A percentile compares a stretch with the other conserved stretches of the same genome.
phyloP scores from a whole-genome alignment of 2,888 invertebrate genomes.

The Palloptera scutellata region DNA sequence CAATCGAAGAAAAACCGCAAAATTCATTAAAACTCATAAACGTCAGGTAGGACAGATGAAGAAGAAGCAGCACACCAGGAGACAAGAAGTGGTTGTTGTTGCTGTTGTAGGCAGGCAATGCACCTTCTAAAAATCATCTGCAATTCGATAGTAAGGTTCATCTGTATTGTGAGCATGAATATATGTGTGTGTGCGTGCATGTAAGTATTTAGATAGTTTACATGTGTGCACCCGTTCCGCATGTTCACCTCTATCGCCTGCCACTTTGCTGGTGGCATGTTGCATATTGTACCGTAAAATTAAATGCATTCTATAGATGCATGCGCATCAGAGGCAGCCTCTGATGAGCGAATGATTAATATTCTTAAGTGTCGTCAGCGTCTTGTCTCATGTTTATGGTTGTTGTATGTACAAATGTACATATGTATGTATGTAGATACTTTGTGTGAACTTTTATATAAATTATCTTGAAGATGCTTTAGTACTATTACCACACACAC shows the following conservation, averaged over 20 bases:
- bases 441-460: slow-evolving; percentile 22
- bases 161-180: too few species aligned
- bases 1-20: slow-evolving; percentile 30
- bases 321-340: not conserved
- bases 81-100: not conserved
- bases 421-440: too few species aligned
- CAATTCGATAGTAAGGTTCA: too few species aligned
- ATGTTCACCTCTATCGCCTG: not conserved
- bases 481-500: slow-evolving; percentile 24
- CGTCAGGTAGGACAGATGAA: slow-evolving; percentile 21
- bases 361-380: slow-evolving; percentile 37
- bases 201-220: slow-evolving; percentile 16
- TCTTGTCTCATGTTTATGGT: slow-evolving; percentile 26
- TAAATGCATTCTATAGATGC: not conserved
- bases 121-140: slow-evolving; percentile 5
- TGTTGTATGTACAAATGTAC: too few species aligned
- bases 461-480: slow-evolving; percentile 45
- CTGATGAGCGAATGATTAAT: slow-evolving; percentile 57
- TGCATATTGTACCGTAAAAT: slow-evolving; percentile 10
- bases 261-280: slow-evolving; percentile 50
- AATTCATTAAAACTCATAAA: slow-evolving; percentile 28
- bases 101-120: not conserved
- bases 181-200: too few species aligned
- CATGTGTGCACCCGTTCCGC: slow-evolving; percentile 31
- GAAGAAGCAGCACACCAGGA: not conserved